Evolutionary conservation across 1,140 invertebrate genomes (phyloP), one percentile per base, ranked within the genome.

Genomic region (Hetaerina americana): DNA sequence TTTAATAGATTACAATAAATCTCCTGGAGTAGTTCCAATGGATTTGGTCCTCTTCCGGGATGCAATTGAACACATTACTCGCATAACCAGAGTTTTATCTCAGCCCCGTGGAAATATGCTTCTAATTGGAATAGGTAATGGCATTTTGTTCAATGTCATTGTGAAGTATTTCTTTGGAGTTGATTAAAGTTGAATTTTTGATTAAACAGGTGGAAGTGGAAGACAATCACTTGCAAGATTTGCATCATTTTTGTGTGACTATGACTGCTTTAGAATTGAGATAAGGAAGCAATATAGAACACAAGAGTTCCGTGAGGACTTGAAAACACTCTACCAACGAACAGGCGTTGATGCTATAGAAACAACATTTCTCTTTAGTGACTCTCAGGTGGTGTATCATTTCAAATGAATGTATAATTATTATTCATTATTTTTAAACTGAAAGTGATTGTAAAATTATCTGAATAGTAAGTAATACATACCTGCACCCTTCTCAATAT

Each of bases 91-190:
- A 70, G 91, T 94, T 18, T 88, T 96, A 66, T 90, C 91, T 1
- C 91, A 94, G 80, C 90, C 89, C 0, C 83, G 89, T 27, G 93
- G 93, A 5, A 89, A 95, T 81, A 87, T 93, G 85, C 81, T 95
- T 2, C 84, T 94, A 68, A 87, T 95, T 67, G 92, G 92, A 40
- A 90, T 93, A 73, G 91, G 88, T 85, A 81, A 75, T 75, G 71
- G 29, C 67, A 66, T 18, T n/a, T 22, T 69, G 71, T 18, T 40
- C 5, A 67, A 68, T 71, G 29, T 5, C 3, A 10, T 6, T 18
- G 22, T 72, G 26, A 72, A 27, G 10, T 70, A 49, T 24, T 70
- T 27, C 18, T 72, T 27, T 27, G 28, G 15, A 28, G 10, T 68
- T 29, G 1, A 28, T 12, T 70, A 29, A 27, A 27, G 8, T 27